These are phyloP conservation scores for Ornithoptera priamus DNA, from an alignment of 2,888 invertebrate genomes.

Conservation along the genomic window DNA sequence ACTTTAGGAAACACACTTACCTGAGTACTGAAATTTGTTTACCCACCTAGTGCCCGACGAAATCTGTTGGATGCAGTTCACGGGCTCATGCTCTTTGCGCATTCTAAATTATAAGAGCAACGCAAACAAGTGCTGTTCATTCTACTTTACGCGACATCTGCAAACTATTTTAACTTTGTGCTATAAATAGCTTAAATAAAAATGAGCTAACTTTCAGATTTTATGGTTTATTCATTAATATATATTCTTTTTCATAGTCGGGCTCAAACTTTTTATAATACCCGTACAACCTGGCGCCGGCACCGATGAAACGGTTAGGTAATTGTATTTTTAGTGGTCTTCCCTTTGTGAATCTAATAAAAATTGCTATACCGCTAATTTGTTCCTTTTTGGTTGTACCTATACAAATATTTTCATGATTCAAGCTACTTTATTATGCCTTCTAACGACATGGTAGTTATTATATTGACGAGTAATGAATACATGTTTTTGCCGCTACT, in stretches of 20 bases:
- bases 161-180: slow-evolving; percentile 15
- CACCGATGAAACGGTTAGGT: background rate
- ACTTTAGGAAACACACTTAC: slow-evolving; percentile 16
- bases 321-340: background rate
- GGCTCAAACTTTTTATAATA: background rate
- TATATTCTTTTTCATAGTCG: background rate
- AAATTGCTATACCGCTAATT: background rate
- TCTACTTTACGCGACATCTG: slow-evolving; percentile 22
- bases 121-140: slow-evolving; percentile 33
- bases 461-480: background rate
- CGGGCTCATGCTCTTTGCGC: slow-evolving; percentile 17
- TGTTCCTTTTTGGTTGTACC: background rate
- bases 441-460: no score
- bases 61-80: slow-evolving; percentile 22
- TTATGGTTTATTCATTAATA: slow-evolving; percentile 10
- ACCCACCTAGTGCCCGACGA: slow-evolving; percentile 15
- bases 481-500: background rate
- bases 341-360: background rate
- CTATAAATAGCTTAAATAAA: slow-evolving; percentile 16
- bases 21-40: slow-evolving; percentile 21
- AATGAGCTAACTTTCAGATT: slow-evolving; percentile 4
- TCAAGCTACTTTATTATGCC: background rate
- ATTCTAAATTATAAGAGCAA: slow-evolving; percentile 31
- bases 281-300: background rate
- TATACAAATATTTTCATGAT: background rate